A percentile compares a stretch with the other conserved stretches of the same genome.
Conservation (phyloP, 2,888 invertebrate species). For the Tribolium freemani region DNA sequence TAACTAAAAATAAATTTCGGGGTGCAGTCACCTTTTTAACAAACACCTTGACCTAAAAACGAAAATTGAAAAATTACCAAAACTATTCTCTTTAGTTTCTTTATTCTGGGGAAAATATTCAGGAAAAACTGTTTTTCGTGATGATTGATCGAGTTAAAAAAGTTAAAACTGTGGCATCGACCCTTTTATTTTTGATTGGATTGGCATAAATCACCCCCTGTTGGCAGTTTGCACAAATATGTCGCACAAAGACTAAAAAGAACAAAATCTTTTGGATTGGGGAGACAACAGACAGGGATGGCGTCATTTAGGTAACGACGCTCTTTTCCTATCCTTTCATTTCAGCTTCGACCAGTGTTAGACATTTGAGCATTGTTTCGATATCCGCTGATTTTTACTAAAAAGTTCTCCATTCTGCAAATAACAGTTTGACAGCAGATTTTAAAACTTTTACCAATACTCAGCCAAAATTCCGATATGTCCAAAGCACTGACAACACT, state of each 20-base stretch:
- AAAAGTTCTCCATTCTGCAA: constrained; percentile 13
- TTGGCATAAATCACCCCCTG: constrained; percentile 2
- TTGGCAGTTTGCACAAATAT: constrained; percentile 20
- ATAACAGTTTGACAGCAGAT: constrained; percentile 12
- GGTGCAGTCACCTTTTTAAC: too few relatives aligned
- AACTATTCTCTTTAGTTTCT: too few relatives aligned
- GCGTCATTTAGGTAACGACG: constrained; percentile 35
- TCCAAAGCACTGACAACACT: constrained; percentile 10
- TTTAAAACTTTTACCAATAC: constrained; percentile 15
- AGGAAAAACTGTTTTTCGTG: too few relatives aligned
- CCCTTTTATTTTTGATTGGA: too few relatives aligned
- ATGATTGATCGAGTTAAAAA: too few relatives aligned
- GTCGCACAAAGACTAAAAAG: constrained; percentile 7
- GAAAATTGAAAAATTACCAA: too few relatives aligned
- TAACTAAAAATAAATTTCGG: too few relatives aligned
- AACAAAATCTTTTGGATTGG: constrained; percentile 26
- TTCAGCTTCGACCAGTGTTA: neutral
- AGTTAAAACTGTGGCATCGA: too few relatives aligned
- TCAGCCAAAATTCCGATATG: neutral
- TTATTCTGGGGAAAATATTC: too few relatives aligned
- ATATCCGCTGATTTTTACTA: constrained; percentile 20
- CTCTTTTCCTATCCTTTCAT: constrained; percentile 8
- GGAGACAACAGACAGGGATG: constrained; percentile 19
- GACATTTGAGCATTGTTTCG: constrained; percentile 16
- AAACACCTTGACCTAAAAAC: too few relatives aligned